Evolutionary conservation across 2,888 invertebrate genomes (phyloP), one percentile per base, ranked within the genome.

Genomic region (Conchocele bisecta): DNA sequence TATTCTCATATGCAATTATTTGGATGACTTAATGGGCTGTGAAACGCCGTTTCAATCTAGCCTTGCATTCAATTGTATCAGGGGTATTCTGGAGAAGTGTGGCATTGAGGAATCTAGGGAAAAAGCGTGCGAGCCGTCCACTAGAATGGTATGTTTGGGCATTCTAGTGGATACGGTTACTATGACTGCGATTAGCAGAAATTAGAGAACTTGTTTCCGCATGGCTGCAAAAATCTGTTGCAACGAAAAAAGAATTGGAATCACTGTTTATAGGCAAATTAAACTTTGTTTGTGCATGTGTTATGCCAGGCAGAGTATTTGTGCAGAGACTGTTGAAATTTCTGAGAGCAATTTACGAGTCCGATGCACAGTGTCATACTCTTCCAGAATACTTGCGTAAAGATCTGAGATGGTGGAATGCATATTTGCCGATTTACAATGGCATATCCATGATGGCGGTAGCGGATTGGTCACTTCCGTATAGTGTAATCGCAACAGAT

Each of bases 351-450:
- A 7, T 46, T 46, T 4, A 46, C 15, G 28, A 46, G 5, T 20
- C 46, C 11, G 15, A n/a, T 5, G 9, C 5, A 7, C 4, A 4
- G 22, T 4, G 5, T 11, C 9, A 46, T 28, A 20, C 9, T 11
- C 28, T 60, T 24, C 51, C 51, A 9, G 2, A 1, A 0, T 28
- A 51, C 3, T 39, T 50, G 11, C 37, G 39, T 39, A 58, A 42
- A 46, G 46, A 59, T 59, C 26, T 59, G 3, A 11, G 20, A 3
- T 59, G 59, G 59, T 59, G 59, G 59, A 1, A 59, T 13, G 35
- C 6, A 9, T 59, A 31, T 48, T 22, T 59, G 17, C 35, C 46
- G n/a, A 9, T 5, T 5, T 60, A 50, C 17, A 60, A 50, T 60
- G 60, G 60, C 9, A 39, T 60, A n/a, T 50, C 60, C 13, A 37